phyloP scores from a whole-genome alignment of 2,888 invertebrate genomes.

The Diaperis boleti region DNA sequence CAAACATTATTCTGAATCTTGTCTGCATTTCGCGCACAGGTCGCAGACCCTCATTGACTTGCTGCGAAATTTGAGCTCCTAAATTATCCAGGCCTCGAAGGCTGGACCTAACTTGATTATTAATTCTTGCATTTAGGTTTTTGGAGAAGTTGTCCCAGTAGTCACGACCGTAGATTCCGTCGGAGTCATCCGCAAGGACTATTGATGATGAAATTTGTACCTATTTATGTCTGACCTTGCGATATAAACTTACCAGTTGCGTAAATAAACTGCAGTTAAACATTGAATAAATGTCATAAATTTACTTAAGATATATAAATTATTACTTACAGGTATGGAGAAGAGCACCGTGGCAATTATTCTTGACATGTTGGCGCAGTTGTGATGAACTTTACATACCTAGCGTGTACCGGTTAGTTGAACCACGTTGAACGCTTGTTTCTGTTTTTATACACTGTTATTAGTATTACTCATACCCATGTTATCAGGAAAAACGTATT shows the following conservation, averaged over 20 bases:
- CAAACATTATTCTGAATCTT: constrained; percentile 7
- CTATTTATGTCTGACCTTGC: neutral
- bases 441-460: neutral
- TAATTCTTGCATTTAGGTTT: neutral
- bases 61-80: neutral
- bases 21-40: constrained; percentile 22
- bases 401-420: no score
- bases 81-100: constrained; percentile 7
- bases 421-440: neutral
- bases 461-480: no score
- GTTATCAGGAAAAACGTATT: neutral
- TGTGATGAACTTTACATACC: no score
- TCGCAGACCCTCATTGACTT: constrained; percentile 5
- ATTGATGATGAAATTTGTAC: no score
- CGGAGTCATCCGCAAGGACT: neutral
- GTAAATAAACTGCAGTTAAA: neutral
- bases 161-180: neutral
- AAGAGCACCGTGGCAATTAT: neutral
- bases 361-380: neutral
- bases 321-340: neutral
- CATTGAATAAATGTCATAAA: no score
- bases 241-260: neutral
- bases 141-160: neutral
- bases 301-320: neutral
- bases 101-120: neutral